Percentiles rank a stretch among this genome's conserved stretches.
Evolutionary conservation across 2,113 vertebrate species (phyloP).

Genomic region (Scolopax mira): DNA sequence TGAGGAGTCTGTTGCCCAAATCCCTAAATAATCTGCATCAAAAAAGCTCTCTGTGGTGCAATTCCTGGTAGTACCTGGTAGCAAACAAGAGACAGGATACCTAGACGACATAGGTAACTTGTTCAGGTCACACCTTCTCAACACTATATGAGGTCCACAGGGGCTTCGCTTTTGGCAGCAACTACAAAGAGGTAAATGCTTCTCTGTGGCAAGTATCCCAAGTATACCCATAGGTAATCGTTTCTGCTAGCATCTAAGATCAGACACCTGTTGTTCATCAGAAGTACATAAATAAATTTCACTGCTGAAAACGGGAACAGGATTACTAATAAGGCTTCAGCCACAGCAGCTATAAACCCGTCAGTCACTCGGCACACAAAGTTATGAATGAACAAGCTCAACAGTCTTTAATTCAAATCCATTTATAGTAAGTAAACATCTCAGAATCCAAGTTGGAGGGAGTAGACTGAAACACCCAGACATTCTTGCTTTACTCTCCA

Average conservation of each 20-base stretch:
- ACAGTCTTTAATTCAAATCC: slow-evolving; percentile 17
- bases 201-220: not conserved
- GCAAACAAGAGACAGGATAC: not conserved
- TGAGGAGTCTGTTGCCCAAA: not conserved
- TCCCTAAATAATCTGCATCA: not conserved
- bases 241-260: not conserved
- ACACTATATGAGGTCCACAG: not conserved
- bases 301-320: not conserved
- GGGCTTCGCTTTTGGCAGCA: not conserved
- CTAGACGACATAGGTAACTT: not conserved
- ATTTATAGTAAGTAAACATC: slow-evolving; percentile 4
- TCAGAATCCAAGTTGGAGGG: not conserved
- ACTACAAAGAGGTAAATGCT: not conserved
- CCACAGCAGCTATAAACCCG: not conserved
- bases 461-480: not conserved
- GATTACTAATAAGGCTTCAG: not conserved
- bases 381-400: not conserved
- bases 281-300: not conserved
- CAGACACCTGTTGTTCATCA: not conserved
- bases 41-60: not conserved
- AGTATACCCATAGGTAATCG: not conserved
- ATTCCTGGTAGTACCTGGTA: not conserved
- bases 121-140: not conserved
- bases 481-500: not conserved
- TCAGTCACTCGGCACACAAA: not conserved